These are phyloP conservation scores for Deroplatys truncata DNA, from an alignment of 2,888 invertebrate species.

Conservation along the genomic window DNA sequence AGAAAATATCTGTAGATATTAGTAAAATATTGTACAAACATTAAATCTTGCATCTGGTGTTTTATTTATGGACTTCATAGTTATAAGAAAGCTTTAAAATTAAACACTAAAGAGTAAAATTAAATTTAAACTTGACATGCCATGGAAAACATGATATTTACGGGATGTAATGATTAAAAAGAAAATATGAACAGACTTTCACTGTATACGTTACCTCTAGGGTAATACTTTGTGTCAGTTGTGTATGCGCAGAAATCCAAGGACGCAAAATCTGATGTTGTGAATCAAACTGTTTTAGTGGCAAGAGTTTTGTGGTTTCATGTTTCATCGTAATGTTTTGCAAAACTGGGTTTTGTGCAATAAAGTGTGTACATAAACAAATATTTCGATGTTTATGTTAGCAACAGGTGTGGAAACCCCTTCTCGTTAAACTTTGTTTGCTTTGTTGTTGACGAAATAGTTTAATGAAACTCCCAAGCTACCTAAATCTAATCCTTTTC, in stretches of 20 bases:
- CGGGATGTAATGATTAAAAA: constrained; percentile 5
- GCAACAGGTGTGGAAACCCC: neutral
- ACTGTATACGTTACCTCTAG: constrained; percentile 13
- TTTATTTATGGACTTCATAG: constrained; percentile 17
- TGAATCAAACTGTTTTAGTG: constrained; percentile 15
- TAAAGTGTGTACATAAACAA: constrained; percentile 28
- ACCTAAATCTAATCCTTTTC: neutral
- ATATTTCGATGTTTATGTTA: neutral
- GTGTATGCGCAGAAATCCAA: constrained; percentile 1
- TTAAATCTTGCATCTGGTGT: constrained; percentile 2
- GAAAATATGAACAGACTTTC: constrained; percentile 1
- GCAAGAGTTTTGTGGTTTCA: constrained; percentile 20
- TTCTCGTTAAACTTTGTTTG: neutral
- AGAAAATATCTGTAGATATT: constrained; percentile 1
- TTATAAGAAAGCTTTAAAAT: constrained; percentile 13
- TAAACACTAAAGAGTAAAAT: neutral
- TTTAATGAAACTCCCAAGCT: neutral
- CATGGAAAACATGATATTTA: neutral
- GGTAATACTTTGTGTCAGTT: constrained; percentile 13
- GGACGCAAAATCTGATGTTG: constrained; percentile 15
- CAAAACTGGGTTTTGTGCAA: constrained; percentile 28
- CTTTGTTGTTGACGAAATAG: neutral
- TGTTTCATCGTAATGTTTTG: constrained; percentile 22
- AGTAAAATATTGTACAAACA: constrained; percentile 14
- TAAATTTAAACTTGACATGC: neutral